phyloP scores from a whole-genome alignment of 2,113 vertebrate species.

The Numenius arquata region DNA sequence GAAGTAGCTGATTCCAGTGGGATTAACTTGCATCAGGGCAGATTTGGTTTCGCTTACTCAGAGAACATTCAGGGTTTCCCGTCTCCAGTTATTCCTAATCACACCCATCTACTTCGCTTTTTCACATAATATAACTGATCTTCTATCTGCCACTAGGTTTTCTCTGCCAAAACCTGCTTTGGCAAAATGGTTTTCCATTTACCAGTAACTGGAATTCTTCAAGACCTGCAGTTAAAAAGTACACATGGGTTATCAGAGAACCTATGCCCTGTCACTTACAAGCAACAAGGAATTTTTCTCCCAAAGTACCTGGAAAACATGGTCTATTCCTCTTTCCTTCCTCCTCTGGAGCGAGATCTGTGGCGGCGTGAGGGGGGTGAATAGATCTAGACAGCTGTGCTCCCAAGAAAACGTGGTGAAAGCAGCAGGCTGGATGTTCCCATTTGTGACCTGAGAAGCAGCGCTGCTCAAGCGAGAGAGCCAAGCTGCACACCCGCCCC shows the following conservation, averaged over 20 bases:
- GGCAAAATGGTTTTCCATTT: background rate
- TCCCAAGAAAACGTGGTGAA: background rate
- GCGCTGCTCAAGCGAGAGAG: background rate
- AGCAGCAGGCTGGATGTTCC: background rate
- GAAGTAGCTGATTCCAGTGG: background rate
- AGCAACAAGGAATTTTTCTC: background rate
- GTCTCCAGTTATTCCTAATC: background rate
- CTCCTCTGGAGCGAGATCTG: background rate
- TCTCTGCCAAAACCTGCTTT: background rate
- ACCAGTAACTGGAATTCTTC: background rate
- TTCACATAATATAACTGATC: background rate
- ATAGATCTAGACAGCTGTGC: background rate
- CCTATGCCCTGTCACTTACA: background rate
- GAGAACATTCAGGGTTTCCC: background rate
- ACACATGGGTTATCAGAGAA: background rate
- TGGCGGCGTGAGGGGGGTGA: background rate
- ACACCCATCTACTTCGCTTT: background rate
- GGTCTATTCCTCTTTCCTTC: background rate
- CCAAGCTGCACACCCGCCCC: rapidly evolving
- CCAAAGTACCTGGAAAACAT: background rate
- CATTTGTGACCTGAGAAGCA: background rate
- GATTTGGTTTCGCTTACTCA: slow-evolving; percentile 5
- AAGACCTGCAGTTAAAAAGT: background rate
- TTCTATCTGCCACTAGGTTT: background rate
- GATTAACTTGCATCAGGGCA: background rate